Percentiles rank a stretch among this genome's conserved stretches.
These are phyloP conservation scores for Oceanodroma tethys DNA, from an alignment of 2,113 vertebrate species.

Conservation along the genomic window DNA sequence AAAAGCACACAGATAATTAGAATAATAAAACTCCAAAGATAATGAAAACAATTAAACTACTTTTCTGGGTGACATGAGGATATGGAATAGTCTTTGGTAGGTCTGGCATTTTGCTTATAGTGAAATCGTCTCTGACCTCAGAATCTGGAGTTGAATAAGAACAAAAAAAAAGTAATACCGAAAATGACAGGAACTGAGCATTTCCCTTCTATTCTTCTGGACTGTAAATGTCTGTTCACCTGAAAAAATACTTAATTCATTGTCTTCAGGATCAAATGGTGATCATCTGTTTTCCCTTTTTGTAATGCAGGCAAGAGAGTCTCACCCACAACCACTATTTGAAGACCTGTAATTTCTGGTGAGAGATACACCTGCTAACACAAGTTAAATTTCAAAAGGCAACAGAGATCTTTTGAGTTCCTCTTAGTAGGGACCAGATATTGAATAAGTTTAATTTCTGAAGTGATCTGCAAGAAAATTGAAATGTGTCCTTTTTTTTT, in stretches of 20 bases:
- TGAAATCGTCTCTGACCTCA: not conserved
- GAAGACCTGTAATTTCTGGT: not conserved
- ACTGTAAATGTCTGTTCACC: not conserved
- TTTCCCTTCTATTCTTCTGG: not conserved
- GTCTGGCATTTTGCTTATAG: not conserved
- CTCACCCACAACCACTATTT: not conserved
- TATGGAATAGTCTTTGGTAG: not conserved
- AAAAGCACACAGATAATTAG: slow-evolving; percentile 15
- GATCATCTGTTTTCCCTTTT: not conserved
- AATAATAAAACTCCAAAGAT: slow-evolving; percentile 10
- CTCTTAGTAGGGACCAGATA: not conserved
- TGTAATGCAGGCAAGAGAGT: not conserved
- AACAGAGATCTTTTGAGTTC: not conserved
- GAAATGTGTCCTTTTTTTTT: not conserved
- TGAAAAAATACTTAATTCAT: not conserved
- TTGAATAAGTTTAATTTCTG: not conserved
- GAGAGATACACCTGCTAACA: not conserved
- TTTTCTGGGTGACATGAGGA: not conserved
- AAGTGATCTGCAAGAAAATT: not conserved
- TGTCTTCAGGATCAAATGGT: not conserved
- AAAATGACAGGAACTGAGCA: not conserved
- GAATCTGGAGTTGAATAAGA: not conserved
- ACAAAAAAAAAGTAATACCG: not conserved
- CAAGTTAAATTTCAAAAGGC: not conserved
- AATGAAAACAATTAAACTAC: not conserved